Percentiles rank a stretch among this genome's conserved stretches.
phyloP scores from a whole-genome alignment of 2,113 vertebrate genomes.

The Hippopotamus amphibius region DNA sequence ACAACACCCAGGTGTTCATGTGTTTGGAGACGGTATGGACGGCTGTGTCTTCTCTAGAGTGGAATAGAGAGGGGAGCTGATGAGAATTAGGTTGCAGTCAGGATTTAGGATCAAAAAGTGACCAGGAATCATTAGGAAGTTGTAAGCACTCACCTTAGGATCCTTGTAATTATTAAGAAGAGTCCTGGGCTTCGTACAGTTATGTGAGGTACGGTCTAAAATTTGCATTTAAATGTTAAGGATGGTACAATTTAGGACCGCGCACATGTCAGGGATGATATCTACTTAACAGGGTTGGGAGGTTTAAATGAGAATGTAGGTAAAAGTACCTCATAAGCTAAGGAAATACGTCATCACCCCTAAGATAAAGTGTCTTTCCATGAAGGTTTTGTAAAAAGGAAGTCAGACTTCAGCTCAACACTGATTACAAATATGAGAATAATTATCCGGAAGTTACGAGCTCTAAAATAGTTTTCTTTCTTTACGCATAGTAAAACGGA shows the following conservation, averaged over 20 bases:
- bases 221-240: not conserved
- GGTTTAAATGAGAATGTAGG: not conserved
- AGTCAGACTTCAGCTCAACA: not conserved
- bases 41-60: not conserved
- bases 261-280: not conserved
- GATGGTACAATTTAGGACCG: not conserved
- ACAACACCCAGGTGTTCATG: not conserved
- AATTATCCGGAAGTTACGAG: not conserved
- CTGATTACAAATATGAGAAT: not conserved
- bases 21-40: not conserved
- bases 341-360: not conserved
- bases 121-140: not conserved
- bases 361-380: not conserved
- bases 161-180: not conserved
- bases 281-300: not conserved
- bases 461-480: not conserved
- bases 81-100: not conserved
- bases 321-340: not conserved
- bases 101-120: not conserved
- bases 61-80: not conserved
- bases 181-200: not conserved
- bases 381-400: not conserved
- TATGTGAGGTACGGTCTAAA: not conserved
- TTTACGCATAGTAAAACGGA: constrained; percentile 28
- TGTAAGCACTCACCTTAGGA: not conserved